Base-by-base conservation (phyloP, 2,888 invertebrate genomes). In the Empis livida region DNA sequence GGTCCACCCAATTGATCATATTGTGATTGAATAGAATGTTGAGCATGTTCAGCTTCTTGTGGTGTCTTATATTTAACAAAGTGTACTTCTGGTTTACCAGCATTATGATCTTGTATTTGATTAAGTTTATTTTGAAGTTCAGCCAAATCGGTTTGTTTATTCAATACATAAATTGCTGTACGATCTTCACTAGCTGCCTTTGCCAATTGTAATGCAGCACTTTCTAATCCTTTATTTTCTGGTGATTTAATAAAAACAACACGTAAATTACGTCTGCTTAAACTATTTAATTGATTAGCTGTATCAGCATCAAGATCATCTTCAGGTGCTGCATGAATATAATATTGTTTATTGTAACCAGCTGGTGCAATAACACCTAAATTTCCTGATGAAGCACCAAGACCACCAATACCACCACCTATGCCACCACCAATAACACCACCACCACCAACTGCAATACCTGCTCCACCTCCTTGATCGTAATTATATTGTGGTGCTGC, bases 121-220 rank as follows among this genome's bases (percentile, higher is more conserved):
- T 57, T 59, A 42, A 59, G 16, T 15, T 58, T 57, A 52, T 47
- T 51, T 49, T 58, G 57, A 50, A 59, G 48, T 48, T 58, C 59
- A 1, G 52, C 53, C 6, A 59, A 54, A n/a, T 59, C 59, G 5
- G 59, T 52, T 49, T 59, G 59, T 42, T 59, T 59, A 55, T 57
- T 59, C 13, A 65, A 58, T 20, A 65, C 65, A 53, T 66, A 65
- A 45, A 65, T 63, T 43, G 65, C 64, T 9, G 63, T 58, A 37
- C 62, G 61, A 55, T 62, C 62, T 42, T 63, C 63, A 42, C 61
- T 61, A 1, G 58, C 57, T 48, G 57, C 55, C 40, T 55, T 59
- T 15, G 59, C 60, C 42, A 59, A 46, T n/a, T 52, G 51, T 39
- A 59, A 45, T 11, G 59, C 60, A n/a, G 59, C 60, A 49, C 59